A percentile compares a stretch with the other conserved stretches of the same genome.
phyloP scores from a whole-genome alignment of 1,140 invertebrate genomes.

The Drosophila sp. region DNA sequence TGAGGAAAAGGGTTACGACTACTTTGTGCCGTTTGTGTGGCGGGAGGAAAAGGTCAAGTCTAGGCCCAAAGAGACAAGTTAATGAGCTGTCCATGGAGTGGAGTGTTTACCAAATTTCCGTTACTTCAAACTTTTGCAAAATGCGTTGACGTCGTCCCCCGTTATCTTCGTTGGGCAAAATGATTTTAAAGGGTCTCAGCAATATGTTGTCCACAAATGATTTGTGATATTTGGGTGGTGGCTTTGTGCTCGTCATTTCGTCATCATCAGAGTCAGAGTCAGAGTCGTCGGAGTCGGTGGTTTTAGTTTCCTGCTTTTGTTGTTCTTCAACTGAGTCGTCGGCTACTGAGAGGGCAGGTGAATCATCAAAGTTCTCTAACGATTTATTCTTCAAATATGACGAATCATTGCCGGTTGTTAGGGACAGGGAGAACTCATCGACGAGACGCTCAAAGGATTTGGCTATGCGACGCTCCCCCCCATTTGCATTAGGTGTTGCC shows the following conservation, averaged over 20 bases:
- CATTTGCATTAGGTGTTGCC: constrained; percentile 18
- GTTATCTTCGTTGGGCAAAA: constrained; percentile 73
- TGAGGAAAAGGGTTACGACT: constrained; percentile 13
- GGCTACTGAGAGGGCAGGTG: constrained; percentile 46
- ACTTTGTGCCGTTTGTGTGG: not conserved
- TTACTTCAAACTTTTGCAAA: constrained; percentile 80
- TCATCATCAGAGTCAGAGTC: constrained; percentile 34
- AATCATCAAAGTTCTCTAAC: constrained; percentile 79
- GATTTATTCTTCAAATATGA: constrained; percentile 83
- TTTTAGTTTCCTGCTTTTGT: not conserved
- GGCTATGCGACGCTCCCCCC: constrained; percentile 67
- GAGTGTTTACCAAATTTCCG: constrained; percentile 72
- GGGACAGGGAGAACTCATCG: constrained; percentile 79
- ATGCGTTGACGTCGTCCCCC: constrained; percentile 69
- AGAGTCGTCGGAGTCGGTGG: constrained; percentile 73
- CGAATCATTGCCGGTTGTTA: constrained; percentile 71
- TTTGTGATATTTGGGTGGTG: constrained; percentile 70
- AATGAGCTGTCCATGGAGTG: constrained; percentile 19
- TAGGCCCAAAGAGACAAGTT: constrained; percentile 28
- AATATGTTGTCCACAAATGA: constrained; percentile 78
- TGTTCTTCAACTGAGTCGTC: constrained; percentile 28
- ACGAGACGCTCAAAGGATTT: constrained; percentile 83
- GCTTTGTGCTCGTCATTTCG: constrained; percentile 33
- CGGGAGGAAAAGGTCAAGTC: constrained; percentile 1
- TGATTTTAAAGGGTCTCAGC: constrained; percentile 77